phyloP scores from a whole-genome alignment of 2,113 vertebrate genomes.

The Solea senegalensis region DNA sequence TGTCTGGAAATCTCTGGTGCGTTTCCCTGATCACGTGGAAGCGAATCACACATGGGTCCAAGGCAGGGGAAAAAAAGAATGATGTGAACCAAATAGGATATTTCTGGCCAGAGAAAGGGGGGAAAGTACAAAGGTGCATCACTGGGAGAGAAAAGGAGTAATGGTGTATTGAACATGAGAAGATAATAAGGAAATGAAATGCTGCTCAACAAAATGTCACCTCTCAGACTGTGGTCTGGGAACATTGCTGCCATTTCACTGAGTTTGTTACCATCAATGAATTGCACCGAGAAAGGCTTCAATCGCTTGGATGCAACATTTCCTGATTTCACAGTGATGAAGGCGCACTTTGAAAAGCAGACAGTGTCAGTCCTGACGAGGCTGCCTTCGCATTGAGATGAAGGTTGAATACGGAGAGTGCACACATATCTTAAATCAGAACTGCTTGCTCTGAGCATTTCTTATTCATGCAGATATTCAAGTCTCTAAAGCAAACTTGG shows the following conservation, averaged over 20 bases:
- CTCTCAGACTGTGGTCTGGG: conserved; percentile 62
- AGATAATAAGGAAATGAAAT: conserved; percentile 74
- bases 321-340: conserved; percentile 49
- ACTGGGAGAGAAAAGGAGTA: conserved; percentile 31
- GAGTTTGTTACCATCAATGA: conserved; percentile 62
- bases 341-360: conserved; percentile 61
- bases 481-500: conserved; percentile 28
- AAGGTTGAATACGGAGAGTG: conserved; percentile 32
- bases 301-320: conserved; percentile 56
- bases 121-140: conserved; percentile 24
- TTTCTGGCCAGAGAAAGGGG: conserved; percentile 32
- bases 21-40: conserved; percentile 23
- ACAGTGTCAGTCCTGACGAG: conserved; percentile 42
- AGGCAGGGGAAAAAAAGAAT: neutral
- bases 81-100: conserved; percentile 15
- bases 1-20: neutral
- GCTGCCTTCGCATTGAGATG: conserved; percentile 38
- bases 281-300: conserved; percentile 68
- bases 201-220: conserved; percentile 71
- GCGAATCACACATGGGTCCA: conserved; percentile 12
- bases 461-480: conserved; percentile 30
- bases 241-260: conserved; percentile 66
- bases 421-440: conserved; percentile 31
- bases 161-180: conserved; percentile 59
- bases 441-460: conserved; percentile 41